phyloP scores from a whole-genome alignment of 2,113 vertebrate species.

The Perognathus longimembris region DNA sequence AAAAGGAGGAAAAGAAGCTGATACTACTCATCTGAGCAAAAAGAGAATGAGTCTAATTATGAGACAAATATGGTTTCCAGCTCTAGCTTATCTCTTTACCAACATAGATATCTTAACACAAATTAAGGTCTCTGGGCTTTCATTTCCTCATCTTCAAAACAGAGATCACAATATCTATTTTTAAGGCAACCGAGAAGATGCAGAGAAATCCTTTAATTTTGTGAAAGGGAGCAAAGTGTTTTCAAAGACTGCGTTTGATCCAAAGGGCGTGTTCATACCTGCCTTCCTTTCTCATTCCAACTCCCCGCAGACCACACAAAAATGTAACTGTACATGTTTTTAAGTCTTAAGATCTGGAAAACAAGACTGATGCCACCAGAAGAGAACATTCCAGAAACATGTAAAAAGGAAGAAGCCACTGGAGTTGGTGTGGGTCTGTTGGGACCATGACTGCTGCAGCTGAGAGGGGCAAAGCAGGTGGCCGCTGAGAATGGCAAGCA shows the following conservation, averaged over 20 bases:
- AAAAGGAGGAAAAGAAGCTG: no score
- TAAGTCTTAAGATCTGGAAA: neutral
- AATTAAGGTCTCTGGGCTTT: neutral
- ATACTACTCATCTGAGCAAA: rapidly evolving
- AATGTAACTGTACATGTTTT: neutral
- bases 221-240: neutral
- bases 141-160: neutral
- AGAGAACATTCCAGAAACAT: neutral
- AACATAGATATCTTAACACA: neutral
- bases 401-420: neutral
- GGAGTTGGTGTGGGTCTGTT: neutral
- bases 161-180: neutral
- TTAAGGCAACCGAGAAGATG: neutral
- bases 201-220: neutral
- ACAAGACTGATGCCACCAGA: neutral
- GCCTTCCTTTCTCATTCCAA: neutral
- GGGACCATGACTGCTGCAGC: neutral
- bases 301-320: neutral
- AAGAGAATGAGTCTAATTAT: neutral
- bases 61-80: neutral
- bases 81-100: neutral
- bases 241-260: neutral
- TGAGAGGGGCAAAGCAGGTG: neutral
- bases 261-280: neutral
- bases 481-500: rapidly evolving